Evolutionary conservation across 2,797 vertebrate species (phyloP).

Genomic region (Microhierax caerulescens): DNA sequence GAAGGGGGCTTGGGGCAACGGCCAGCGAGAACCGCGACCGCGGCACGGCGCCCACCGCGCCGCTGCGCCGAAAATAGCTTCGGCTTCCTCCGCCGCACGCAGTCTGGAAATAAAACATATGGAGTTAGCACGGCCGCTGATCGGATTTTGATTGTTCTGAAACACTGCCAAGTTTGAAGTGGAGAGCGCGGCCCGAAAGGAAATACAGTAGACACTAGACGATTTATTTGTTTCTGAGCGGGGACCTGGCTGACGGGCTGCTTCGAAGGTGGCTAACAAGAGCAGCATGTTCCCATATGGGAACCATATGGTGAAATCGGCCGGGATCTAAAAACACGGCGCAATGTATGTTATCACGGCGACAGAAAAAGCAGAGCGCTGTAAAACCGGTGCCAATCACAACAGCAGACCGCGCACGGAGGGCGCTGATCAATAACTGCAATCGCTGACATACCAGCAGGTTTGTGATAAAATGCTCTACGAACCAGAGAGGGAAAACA

Average conservation of each 20-base stretch:
- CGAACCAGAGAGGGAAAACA: background rate
- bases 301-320: conserved; percentile 56
- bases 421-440: background rate
- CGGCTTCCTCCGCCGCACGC: background rate
- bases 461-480: background rate
- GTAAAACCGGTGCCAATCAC: background rate
- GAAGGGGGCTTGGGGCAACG: background rate
- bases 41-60: background rate
- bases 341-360: background rate
- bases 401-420: background rate
- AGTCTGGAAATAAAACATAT: conserved; percentile 62
- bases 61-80: background rate
- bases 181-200: conserved; percentile 67
- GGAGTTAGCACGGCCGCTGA: conserved; percentile 60
- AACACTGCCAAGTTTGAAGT: conserved; percentile 69
- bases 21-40: background rate
- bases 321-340: background rate
- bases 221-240: conserved; percentile 72
- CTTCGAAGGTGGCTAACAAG: conserved; percentile 70
- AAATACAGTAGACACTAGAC: conserved; percentile 75
- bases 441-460: background rate
- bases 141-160: conserved; percentile 75
- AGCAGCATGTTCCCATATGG: conserved; percentile 72
- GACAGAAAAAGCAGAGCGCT: background rate
- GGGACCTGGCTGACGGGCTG: conserved; percentile 61